Conservation (phyloP, 2,797 vertebrate species). For the Danio albolineatus region DNA sequence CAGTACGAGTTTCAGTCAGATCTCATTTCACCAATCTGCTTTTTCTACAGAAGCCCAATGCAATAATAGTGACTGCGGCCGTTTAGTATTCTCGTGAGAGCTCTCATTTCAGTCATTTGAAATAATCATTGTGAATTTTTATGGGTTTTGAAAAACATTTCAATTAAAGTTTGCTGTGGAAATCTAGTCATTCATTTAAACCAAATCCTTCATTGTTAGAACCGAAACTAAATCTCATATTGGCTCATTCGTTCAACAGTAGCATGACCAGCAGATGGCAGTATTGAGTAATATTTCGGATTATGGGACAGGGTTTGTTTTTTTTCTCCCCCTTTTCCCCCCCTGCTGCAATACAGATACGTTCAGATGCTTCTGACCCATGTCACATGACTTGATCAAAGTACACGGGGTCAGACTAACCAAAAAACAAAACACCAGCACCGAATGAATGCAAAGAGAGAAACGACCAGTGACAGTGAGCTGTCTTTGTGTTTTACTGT, state of each 20-base stretch:
- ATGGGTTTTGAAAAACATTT: not conserved
- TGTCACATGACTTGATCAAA: constrained; percentile 47
- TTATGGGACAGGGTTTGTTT: not conserved
- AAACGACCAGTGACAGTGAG: constrained; percentile 61
- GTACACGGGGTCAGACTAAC: constrained; percentile 69
- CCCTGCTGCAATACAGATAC: constrained; percentile 52
- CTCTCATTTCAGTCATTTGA: not conserved
- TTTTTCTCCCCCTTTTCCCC: constrained; percentile 48
- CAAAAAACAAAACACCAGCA: constrained; percentile 79
- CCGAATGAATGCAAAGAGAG: constrained; percentile 67
- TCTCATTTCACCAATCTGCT: not conserved
- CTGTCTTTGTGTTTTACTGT: constrained; percentile 69
- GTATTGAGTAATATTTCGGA: constrained; percentile 3
- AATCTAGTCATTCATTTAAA: not conserved
- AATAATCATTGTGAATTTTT: not conserved
- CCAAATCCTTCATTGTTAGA: not conserved
- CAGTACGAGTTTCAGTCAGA: not conserved
- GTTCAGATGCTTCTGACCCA: constrained; percentile 11
- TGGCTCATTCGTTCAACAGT: not conserved
- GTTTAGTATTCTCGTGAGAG: not conserved
- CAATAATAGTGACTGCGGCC: not conserved
- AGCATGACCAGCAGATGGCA: constrained; percentile 40
- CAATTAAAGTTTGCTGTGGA: not conserved
- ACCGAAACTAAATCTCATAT: not conserved
- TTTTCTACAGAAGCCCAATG: not conserved